These are phyloP conservation scores for Nesidiocoris tenuis DNA, from an alignment of 2,888 invertebrate species.

Conservation along the genomic window DNA sequence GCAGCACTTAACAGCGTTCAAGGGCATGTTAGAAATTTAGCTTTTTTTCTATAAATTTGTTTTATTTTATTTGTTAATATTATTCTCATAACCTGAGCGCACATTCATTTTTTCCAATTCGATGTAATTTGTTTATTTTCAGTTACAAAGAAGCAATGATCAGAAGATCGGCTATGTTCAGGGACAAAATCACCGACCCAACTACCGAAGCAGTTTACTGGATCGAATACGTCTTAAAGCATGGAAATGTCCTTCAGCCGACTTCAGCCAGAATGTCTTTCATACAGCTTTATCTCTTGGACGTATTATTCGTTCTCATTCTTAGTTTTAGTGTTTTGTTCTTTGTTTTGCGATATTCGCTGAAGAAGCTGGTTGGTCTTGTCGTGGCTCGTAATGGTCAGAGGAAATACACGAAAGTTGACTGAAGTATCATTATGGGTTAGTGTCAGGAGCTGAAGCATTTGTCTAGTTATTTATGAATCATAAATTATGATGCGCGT, in stretches of 20 bases:
- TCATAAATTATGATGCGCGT: too few species aligned
- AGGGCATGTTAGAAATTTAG: neutral
- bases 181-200: neutral
- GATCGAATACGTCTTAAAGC: neutral
- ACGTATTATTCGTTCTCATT: neutral
- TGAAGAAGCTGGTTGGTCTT: too few species aligned
- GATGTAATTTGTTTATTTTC: neutral
- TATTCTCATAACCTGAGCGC: neutral
- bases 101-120: neutral
- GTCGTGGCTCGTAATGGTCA: too few species aligned
- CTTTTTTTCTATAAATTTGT: neutral
- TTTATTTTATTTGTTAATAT: neutral
- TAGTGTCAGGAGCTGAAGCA: too few species aligned
- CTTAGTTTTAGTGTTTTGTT: neutral
- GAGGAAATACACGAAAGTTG: too few species aligned
- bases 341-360: too few species aligned
- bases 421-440: too few species aligned
- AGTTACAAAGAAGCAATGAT: neutral
- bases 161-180: neutral
- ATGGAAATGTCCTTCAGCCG: neutral
- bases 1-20: neutral
- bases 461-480: too few species aligned
- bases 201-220: conserved; percentile 8
- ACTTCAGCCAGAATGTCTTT: neutral
- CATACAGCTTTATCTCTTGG: neutral